phyloP scores from a whole-genome alignment of 1,140 invertebrate species.

The Pomphorhynchus laevis region DNA sequence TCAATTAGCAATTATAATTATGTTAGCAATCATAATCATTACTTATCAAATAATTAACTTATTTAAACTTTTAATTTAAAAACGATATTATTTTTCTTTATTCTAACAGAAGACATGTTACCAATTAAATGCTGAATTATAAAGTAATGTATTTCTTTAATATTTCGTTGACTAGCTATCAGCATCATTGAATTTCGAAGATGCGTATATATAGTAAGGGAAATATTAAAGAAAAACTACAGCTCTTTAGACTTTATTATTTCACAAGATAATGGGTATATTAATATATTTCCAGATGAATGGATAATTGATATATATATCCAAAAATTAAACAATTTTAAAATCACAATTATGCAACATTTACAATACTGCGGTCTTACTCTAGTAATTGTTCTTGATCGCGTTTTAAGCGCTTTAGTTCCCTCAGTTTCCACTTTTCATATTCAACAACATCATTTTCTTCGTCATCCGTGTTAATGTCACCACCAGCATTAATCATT shows the following conservation, averaged over 20 bases:
- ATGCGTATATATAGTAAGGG: too few relatives aligned
- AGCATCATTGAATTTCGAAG: too few relatives aligned
- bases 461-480: constrained; percentile 77
- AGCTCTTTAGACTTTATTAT: neutral
- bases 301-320: neutral
- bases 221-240: constrained; percentile 4
- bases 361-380: constrained; percentile 23
- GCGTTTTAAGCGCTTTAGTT: constrained; percentile 67
- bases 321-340: neutral
- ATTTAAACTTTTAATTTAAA: too few relatives aligned
- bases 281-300: neutral
- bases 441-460: constrained; percentile 72
- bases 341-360: neutral
- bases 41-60: too few relatives aligned
- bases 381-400: constrained; percentile 65
- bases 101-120: too few relatives aligned
- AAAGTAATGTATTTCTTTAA: too few relatives aligned
- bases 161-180: too few relatives aligned
- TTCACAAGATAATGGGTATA: neutral
- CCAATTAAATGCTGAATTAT: too few relatives aligned
- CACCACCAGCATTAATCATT: constrained; percentile 28
- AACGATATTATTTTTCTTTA: too few relatives aligned
- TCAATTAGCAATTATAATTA: too few relatives aligned
- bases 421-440: constrained; percentile 77
- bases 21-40: too few relatives aligned